Evolutionary conservation across 1,140 invertebrate species (phyloP).

Genomic region (Onthophagus taurus): DNA sequence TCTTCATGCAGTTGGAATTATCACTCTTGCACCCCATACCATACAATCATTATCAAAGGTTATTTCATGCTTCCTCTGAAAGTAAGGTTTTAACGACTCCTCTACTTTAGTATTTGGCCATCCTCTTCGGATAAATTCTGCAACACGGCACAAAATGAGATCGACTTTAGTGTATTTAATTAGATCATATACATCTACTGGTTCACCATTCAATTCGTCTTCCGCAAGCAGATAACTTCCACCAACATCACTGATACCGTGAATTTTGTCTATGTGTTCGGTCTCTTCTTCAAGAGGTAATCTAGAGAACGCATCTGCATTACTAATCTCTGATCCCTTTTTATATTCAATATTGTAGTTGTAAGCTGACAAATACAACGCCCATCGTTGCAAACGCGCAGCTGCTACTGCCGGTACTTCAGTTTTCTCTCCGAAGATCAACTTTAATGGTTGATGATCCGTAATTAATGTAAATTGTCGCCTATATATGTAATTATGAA

Average conservation of each 20-base stretch:
- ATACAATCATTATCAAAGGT: slow-evolving; percentile 16
- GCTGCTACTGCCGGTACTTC: slow-evolving; percentile 1
- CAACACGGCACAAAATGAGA: background rate
- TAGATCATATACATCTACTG: no score
- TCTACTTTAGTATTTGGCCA: no score
- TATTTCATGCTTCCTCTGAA: slow-evolving; percentile 8
- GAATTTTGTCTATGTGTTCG: no score
- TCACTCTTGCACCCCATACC: slow-evolving; percentile 15
- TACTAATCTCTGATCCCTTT: slow-evolving; percentile 7
- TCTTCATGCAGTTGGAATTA: slow-evolving; percentile 23
- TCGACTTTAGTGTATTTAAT: no score
- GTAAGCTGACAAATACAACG: background rate
- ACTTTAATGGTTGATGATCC: slow-evolving; percentile 15
- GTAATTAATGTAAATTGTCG: slow-evolving; percentile 15
- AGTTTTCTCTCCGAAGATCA: slow-evolving; percentile 2
- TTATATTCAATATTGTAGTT: slow-evolving; percentile 16
- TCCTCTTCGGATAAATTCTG: no score
- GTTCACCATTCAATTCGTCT: no score
- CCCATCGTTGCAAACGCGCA: slow-evolving; percentile 1
- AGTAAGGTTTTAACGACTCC: slow-evolving; percentile 15
- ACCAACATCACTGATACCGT: no score
- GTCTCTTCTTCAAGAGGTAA: background rate
- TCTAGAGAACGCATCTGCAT: slow-evolving; percentile 15
- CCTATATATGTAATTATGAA: slow-evolving; percentile 18
- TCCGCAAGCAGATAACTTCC: no score